Evolutionary conservation across 37 sponge, comb jelly and placozoan genomes (phyloP).

Genomic region (Lycopodina hypogea): DNA sequence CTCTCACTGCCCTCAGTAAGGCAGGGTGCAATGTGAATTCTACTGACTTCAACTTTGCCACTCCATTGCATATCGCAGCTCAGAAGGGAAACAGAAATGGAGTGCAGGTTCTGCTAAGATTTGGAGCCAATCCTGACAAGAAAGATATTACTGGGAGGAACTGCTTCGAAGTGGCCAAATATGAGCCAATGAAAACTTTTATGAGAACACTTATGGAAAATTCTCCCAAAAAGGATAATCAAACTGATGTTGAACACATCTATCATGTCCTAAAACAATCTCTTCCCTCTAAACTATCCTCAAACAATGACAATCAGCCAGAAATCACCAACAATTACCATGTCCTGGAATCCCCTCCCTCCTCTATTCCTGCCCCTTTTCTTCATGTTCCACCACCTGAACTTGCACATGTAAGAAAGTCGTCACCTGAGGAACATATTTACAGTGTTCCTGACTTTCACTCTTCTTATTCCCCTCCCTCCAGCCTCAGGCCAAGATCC

Average conservation of each 20-base stretch:
- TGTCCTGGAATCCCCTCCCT: too few species aligned
- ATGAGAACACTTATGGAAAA: not conserved
- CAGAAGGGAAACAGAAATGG: slow-evolving; percentile 43
- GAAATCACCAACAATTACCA: too few species aligned
- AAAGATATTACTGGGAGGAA: slow-evolving; percentile 47
- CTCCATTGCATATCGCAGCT: slow-evolving; percentile 68
- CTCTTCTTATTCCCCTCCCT: not conserved
- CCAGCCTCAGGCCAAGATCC: not conserved
- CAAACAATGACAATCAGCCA: too few species aligned
- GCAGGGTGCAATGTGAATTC: slow-evolving; percentile 53
- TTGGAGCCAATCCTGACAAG: slow-evolving; percentile 59
- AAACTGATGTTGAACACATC: not conserved
- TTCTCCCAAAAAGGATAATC: not conserved
- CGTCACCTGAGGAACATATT: not conserved
- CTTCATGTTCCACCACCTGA: too few species aligned
- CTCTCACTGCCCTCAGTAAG: slow-evolving; percentile 29
- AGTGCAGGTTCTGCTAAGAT: slow-evolving; percentile 46
- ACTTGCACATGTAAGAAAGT: too few species aligned
- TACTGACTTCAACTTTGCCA: slow-evolving; percentile 60
- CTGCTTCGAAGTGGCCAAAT: slow-evolving; percentile 42
- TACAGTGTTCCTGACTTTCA: not conserved
- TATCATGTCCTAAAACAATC: not conserved
- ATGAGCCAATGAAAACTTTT: slow-evolving; percentile 7
- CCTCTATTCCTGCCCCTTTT: not conserved
- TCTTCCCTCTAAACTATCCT: too few species aligned